Conservation (phyloP, 2,888 invertebrate genomes). For the Alviniconcha strummeri region DNA sequence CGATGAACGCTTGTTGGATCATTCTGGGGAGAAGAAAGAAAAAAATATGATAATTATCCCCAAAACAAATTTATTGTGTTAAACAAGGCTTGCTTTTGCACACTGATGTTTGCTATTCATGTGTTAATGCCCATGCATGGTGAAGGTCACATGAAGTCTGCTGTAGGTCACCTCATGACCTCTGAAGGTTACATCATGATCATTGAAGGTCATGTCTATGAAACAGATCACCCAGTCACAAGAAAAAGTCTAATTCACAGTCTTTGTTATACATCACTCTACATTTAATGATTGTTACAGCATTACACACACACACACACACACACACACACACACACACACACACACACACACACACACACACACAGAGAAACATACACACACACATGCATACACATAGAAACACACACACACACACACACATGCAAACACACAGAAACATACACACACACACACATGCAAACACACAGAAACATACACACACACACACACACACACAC, state of each 20-base stretch:
- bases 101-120: too few relatives aligned
- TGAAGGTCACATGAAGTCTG: too few relatives aligned
- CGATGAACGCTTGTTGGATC: conserved; percentile 97
- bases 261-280: too few relatives aligned
- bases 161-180: too few relatives aligned
- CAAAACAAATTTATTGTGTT: background rate
- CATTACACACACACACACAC: background rate
- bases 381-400: background rate
- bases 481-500: conserved; percentile 1
- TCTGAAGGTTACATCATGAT: too few relatives aligned
- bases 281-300: background rate
- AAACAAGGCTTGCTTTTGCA: background rate
- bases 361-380: background rate
- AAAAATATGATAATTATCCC: background rate
- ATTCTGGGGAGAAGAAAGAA: conserved; percentile 78
- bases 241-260: background rate
- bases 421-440: background rate
- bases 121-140: too few relatives aligned
- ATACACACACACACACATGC: background rate
- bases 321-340: background rate
- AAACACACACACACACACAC: background rate
- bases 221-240: background rate
- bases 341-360: background rate
- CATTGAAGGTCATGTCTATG: background rate
- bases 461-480: background rate